Conservation (phyloP, 2,113 vertebrate genomes). For the Lamprologus lemairii region DNA sequence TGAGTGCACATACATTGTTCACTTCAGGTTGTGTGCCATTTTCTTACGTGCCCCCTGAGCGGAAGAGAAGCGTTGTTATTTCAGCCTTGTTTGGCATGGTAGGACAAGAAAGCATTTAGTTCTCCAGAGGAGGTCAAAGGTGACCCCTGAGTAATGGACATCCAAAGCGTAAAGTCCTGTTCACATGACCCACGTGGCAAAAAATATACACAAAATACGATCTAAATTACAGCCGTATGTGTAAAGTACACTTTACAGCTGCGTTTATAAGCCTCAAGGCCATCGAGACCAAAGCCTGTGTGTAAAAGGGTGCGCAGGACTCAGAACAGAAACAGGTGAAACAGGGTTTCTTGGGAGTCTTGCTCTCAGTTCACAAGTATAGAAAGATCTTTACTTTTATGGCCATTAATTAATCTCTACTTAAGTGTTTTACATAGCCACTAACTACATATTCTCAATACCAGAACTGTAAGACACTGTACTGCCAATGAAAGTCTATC, state of each 20-base stretch:
- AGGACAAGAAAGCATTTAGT: constrained; percentile 61
- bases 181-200: neutral
- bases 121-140: constrained; percentile 46
- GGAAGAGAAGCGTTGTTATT: constrained; percentile 54
- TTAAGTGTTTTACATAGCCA: neutral
- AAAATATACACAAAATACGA: neutral
- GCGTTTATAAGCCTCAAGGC: neutral
- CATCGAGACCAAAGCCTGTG: neutral
- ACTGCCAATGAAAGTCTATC: neutral
- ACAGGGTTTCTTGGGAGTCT: neutral
- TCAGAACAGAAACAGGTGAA: neutral
- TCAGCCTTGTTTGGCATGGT: constrained; percentile 59
- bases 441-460: neutral
- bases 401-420: neutral
- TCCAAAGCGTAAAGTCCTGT: constrained; percentile 1
- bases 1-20: constrained; percentile 66
- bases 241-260: neutral
- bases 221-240: neutral
- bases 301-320: neutral
- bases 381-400: neutral
- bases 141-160: constrained; percentile 34
- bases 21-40: constrained; percentile 56
- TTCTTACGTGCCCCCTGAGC: constrained; percentile 49
- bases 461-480: neutral
- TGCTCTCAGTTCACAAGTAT: neutral